Base-by-base conservation (phyloP, 2,888 invertebrate species). In the Lithophane semibrunnea region DNA sequence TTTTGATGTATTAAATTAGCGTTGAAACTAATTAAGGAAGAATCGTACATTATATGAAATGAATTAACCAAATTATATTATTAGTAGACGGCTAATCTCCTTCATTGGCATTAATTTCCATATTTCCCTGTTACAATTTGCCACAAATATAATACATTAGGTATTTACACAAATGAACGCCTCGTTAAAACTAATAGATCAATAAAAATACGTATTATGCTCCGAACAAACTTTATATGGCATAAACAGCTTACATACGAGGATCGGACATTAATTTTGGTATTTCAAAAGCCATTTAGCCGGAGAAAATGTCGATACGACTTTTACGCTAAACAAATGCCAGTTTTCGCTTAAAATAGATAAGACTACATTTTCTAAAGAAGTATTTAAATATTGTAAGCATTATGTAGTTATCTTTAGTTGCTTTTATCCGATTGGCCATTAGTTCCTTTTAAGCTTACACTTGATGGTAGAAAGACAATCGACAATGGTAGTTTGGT, bases 231-330 rank as follows among this genome's bases (percentile, higher is more conserved):
- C 73, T 83, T 69, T 79, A 77, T 80, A 74, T 71, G 83, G 79
- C 21, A 80, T 77, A 79, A 84, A 84, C 77, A 76, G 81, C 67
- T 82, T 77, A 84, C 77, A 49, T 76, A 66, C 47, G 74, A 66
- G 76, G 61, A 75, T 77, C 67, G 65, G 67, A 58, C 80, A 86
- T 88, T 88, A 75, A 80, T 83, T 85, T 85, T 86, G 85, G 75
- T 79, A 86, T 88, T 88, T 85, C 78, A 80, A 86, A 85, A 86
- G 83, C 75, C 63, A 65, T 78, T 73, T 65, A 70, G 56, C 61
- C 47, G 72, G 67, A 80, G 85, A 83, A 80, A 88, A 88, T 86
- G 80, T 58, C 85, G 64, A 83, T 78, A 77, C 52, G 63, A 70
- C 77, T 70, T 83, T 74, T 70, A 69, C 67, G 66, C 70, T 42